A percentile compares a stretch with the other conserved stretches of the same genome.
Evolutionary conservation across 2,888 invertebrate species (phyloP).

Genomic region (Pandemis heparana): DNA sequence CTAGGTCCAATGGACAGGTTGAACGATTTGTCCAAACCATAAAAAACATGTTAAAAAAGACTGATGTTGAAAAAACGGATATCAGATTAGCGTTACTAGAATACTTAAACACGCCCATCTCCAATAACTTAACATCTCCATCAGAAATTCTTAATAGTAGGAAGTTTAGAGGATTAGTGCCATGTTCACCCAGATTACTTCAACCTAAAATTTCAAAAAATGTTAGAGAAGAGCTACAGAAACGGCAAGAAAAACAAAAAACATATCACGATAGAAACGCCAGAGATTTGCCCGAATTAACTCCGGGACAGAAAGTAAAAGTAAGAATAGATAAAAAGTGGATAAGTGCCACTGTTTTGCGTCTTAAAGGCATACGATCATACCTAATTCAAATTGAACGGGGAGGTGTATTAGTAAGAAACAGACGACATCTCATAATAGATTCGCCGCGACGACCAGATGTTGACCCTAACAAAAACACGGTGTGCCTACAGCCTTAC

Average conservation of each 20-base stretch:
- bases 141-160: not conserved
- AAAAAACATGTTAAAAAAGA: no score
- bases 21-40: no score
- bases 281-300: not conserved
- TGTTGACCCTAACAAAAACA: not conserved
- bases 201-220: not conserved
- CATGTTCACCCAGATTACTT: not conserved
- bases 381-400: no score
- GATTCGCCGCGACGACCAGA: not conserved
- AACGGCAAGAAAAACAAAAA: not conserved
- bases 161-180: not conserved
- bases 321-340: not conserved
- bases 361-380: no score
- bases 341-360: not conserved
- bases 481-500: not conserved
- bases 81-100: not conserved
- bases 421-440: not conserved
- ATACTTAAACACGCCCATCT: not conserved
- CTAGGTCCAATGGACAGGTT: no score
- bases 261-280: not conserved
- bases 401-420: no score
- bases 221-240: not conserved
- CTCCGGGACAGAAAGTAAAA: not conserved
- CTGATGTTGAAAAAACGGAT: no score
- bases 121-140: not conserved